Evolutionary conservation across 2,888 invertebrate genomes (phyloP), one percentile per base, ranked within the genome.

Genomic region (Timema cristinae): DNA sequence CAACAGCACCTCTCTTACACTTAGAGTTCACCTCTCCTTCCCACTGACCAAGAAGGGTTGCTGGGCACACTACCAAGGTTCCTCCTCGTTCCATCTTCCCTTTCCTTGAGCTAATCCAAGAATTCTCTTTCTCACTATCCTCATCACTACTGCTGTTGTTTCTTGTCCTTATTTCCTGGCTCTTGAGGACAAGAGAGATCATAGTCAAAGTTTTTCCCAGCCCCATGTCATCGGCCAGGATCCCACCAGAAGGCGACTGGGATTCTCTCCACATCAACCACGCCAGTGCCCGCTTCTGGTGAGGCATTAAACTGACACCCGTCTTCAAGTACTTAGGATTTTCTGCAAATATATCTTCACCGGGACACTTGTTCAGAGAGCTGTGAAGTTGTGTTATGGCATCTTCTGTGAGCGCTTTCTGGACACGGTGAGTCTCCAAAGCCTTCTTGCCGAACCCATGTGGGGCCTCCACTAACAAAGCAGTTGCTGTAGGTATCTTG

Each of bases 11-110:
- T 8, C 87, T 79, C 59, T 82, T 80, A 68, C 90, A 86, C 78
- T 91, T 90, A 50, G 84, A 85, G 10, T 83, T 80, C 9, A 96
- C 89, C 82, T 97, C 97, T 13, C 82, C 85, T 73, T 91, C 89
- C 98, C 98, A 98, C 81, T 98, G 98, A 76, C 90, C 88, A 71
- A 98, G 84, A 67, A 98, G 86, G 63, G 94, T 94, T 5, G 97
- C 95, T 0, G 97, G 97, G 78, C 96, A 95, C 2, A 98, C 88
- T 0, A 98, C 91, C n/a, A 98, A 84, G 0, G 93, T 94, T 32
- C 91, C 91, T 11, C 91, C 93, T 52, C 82, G 82, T 13, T n/a
- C 68, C 66, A 59, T 52, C 66, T 47, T 50, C 47, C n/a, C 5
- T 32, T 32, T 32, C 32, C 32, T 32, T 32, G 32, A 32, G 32